Percentiles rank a stretch among this genome's conserved stretches.
Evolutionary conservation across 2,888 invertebrate species (phyloP).

Genomic region (Spodoptera littoralis): DNA sequence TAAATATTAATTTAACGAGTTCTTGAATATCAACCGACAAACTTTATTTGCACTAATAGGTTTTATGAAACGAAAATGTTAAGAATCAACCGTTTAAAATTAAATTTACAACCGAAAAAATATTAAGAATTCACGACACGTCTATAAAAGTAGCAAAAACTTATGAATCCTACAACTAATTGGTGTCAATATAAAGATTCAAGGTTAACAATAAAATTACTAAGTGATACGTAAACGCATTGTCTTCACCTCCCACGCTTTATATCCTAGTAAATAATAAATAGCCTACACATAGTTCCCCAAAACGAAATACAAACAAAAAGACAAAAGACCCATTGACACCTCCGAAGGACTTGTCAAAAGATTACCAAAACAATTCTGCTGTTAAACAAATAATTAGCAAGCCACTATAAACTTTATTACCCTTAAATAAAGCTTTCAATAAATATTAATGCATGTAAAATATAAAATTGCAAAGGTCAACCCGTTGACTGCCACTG

Average conservation of each 20-base stretch:
- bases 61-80: not conserved
- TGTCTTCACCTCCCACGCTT: conserved; percentile 52
- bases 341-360: conserved; percentile 68
- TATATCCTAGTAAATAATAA: conserved; percentile 24
- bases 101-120: conserved; percentile 36
- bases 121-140: conserved; percentile 22
- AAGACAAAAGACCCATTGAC: conserved; percentile 61
- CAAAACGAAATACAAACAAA: not conserved
- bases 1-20: conserved; percentile 8
- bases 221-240: conserved; percentile 36
- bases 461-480: conserved; percentile 27
- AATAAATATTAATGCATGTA: not conserved
- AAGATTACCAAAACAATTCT: conserved; percentile 26
- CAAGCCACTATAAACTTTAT: conserved; percentile 17
- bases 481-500: conserved; percentile 40
- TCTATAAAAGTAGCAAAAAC: conserved; percentile 36
- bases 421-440: not conserved
- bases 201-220: conserved; percentile 46
- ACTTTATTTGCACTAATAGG: not conserved
- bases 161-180: conserved; percentile 33
- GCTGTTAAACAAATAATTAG: not conserved
- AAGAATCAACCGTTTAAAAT: conserved; percentile 16
- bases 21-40: not conserved
- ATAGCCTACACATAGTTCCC: conserved; percentile 26
- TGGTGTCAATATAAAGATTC: conserved; percentile 45